These are phyloP conservation scores for Channallabes apus DNA, from an alignment of 2,797 vertebrate species.

Conservation along the genomic window DNA sequence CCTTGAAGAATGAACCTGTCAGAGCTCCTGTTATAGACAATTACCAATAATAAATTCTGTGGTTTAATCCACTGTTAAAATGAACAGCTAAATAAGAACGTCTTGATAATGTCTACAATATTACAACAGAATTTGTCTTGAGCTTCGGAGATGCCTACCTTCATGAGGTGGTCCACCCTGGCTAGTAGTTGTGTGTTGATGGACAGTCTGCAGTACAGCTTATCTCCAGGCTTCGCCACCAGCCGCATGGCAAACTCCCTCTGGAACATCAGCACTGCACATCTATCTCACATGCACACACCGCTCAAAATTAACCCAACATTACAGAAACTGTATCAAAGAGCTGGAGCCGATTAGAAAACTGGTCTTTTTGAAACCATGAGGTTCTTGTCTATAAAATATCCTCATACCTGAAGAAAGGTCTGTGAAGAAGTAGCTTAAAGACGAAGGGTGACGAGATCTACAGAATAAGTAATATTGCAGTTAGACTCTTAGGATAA, in stretches of 20 bases:
- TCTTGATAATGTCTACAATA: too few relatives aligned
- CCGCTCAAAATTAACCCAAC: not conserved
- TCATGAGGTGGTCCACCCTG: slow-evolving; percentile 97
- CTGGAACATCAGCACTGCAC: slow-evolving; percentile 98
- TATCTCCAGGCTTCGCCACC: slow-evolving; percentile 92
- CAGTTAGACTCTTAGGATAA: not conserved
- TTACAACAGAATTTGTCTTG: not conserved
- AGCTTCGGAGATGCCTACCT: slow-evolving; percentile 71
- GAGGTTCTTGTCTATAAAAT: not conserved
- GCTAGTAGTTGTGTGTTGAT: slow-evolving; percentile 95
- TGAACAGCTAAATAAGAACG: not conserved
- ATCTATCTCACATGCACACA: slow-evolving; percentile 69
- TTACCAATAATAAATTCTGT: not conserved
- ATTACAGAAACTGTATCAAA: not conserved
- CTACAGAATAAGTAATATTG: slow-evolving; percentile 67
- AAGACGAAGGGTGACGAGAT: slow-evolving; percentile 98
- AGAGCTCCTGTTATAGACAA: not conserved
- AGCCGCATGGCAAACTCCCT: slow-evolving; percentile 96
- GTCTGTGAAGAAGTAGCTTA: slow-evolving; percentile 93
- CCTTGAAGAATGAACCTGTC: not conserved
- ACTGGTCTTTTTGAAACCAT: not conserved
- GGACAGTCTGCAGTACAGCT: slow-evolving; percentile 93
- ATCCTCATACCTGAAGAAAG: slow-evolving; percentile 89
- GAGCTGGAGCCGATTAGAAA: not conserved
- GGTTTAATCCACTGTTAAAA: not conserved